These are phyloP conservation scores for Macrobrachium nipponense DNA, from an alignment of 1,140 invertebrate genomes.

Conservation along the genomic window DNA sequence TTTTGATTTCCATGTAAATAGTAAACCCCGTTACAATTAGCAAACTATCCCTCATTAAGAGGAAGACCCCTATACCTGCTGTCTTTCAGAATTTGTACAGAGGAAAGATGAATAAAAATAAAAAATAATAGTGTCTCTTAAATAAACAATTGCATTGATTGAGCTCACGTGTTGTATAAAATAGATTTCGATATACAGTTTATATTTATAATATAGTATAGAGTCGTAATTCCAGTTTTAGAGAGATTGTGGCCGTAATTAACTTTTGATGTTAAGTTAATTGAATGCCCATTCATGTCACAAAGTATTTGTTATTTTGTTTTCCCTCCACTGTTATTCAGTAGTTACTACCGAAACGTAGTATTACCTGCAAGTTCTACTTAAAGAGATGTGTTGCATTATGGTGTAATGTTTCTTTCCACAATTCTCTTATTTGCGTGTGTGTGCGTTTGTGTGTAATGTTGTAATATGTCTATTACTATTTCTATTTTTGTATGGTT, in stretches of 20 bases:
- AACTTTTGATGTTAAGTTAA: background rate
- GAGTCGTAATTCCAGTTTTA: background rate
- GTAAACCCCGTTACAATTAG: background rate
- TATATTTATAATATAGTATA: background rate
- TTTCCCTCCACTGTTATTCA: background rate
- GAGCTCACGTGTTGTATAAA: too few species aligned
- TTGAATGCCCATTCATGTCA: conserved; percentile 34
- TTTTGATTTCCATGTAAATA: background rate
- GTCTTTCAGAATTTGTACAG: conserved; percentile 46
- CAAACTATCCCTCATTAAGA: background rate
- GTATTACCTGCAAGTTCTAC: conserved; percentile 22
- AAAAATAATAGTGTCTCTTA: too few species aligned
- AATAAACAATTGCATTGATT: background rate
- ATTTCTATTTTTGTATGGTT: too few species aligned
- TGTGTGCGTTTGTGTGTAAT: too few species aligned
- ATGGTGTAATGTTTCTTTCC: too few species aligned
- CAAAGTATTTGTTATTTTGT: conserved; percentile 28
- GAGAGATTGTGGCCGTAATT: background rate
- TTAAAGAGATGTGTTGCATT: background rate
- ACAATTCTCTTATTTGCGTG: too few species aligned
- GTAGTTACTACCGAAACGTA: background rate
- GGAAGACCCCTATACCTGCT: conserved; percentile 21
- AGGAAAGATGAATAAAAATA: background rate
- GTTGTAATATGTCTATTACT: too few species aligned
- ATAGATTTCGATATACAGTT: too few species aligned